Base-by-base conservation (phyloP, 2,113 vertebrate species). In the Siniperca knerii region DNA sequence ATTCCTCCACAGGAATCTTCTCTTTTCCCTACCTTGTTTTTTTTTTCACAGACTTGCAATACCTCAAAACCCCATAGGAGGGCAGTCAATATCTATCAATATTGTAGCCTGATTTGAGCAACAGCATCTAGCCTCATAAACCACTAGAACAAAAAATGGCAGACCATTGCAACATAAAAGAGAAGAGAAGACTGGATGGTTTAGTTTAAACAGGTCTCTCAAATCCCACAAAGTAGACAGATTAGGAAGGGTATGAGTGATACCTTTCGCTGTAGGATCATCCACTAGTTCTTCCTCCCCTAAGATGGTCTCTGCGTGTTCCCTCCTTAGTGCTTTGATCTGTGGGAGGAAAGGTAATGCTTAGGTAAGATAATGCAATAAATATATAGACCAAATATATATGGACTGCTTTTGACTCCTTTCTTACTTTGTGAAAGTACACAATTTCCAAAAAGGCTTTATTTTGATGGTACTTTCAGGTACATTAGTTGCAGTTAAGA, bases 301-400 rank as follows among this genome's bases (percentile, higher is more conserved):
- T 35, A 73, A 69, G 61, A 89, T 42, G 7, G 67, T 90, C 79
- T 93, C 86, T 8, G 71, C 78, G 1, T 15, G 75, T 10, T 92
- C 92, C 44, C 87, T 93, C 79, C 87, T 89, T 3, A 95, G 84
- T 5, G 91, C 84, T 87, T 89, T 95, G 52, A 95, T 91, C 94
- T 95, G 81, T 23, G 60, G 61, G 50, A 85, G 5, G n/a, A 79
- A 46, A 85, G 16, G 9, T 29, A 4, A 46, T 9, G 48, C 35
- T 54, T 57, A 44, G 62, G 42, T 37, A 12, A 54, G 44, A 75
- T 37, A 2, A 80, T 42, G 21, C 13, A 1, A 29, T 44, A 37
- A 61, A 20, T 68, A 33, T 35, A 8, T 6, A 48, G 21, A 33
- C 2, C 0, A 0, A 48, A 48, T 48, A 48, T 48, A 48, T 15